phyloP scores from a whole-genome alignment of 2,888 invertebrate species.

The Scrobipalpa atriplicella region DNA sequence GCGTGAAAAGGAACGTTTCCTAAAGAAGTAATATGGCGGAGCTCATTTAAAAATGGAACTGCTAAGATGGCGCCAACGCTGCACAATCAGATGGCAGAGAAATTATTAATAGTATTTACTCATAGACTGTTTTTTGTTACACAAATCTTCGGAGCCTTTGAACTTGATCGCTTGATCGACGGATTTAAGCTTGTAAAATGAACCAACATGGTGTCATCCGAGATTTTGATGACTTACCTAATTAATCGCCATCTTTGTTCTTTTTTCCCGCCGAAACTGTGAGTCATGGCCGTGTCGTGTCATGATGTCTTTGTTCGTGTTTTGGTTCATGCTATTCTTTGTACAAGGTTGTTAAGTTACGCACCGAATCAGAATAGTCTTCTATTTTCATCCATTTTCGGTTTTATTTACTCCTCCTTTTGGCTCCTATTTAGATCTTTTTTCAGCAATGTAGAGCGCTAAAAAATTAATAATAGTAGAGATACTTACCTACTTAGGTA shows the following conservation, averaged over 20 bases:
- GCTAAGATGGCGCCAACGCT: conserved; percentile 21
- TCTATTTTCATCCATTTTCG: background rate
- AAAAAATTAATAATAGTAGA: no score
- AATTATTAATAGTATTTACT: conserved; percentile 24
- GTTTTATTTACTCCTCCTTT: background rate
- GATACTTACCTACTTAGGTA: no score
- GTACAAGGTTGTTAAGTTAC: background rate
- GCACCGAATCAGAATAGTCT: background rate
- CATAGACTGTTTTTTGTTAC: conserved; percentile 17
- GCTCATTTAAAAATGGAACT: conserved; percentile 10
- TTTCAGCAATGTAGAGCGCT: background rate
- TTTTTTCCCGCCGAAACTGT: conserved; percentile 39
- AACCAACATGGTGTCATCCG: conserved; percentile 4
- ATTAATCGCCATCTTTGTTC: conserved; percentile 44
- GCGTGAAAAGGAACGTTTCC: conserved; percentile 9
- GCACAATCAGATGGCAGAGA: conserved; percentile 18
- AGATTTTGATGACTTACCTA: conserved; percentile 42
- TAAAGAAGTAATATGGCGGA: background rate
- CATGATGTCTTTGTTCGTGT: conserved; percentile 29
- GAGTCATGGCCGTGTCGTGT: conserved; percentile 36
- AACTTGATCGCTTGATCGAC: conserved; percentile 8
- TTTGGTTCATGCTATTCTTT: conserved; percentile 2
- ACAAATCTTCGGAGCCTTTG: conserved; percentile 25
- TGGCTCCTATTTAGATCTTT: background rate
- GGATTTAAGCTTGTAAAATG: background rate